These are phyloP conservation scores for Lepidurus apus DNA, from an alignment of 1,140 invertebrate genomes.

Conservation along the genomic window DNA sequence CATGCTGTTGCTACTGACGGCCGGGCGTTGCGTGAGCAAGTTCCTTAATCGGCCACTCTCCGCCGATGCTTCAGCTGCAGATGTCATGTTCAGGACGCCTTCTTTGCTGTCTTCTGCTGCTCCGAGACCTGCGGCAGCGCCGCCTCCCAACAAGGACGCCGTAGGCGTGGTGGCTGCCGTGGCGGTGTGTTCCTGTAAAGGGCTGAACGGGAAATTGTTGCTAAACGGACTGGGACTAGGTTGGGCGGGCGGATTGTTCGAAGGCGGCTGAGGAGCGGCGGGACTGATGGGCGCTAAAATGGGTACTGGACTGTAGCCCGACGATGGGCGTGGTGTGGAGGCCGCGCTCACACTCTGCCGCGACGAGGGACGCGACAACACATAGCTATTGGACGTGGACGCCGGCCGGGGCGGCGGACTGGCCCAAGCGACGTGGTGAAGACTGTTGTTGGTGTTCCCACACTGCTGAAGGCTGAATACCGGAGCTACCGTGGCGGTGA, in stretches of 20 bases:
- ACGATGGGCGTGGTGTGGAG: conserved; percentile 49
- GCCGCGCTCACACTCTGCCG: conserved; percentile 49
- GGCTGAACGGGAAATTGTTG: conserved; percentile 55
- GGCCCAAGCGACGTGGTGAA: neutral
- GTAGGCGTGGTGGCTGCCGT: conserved; percentile 20
- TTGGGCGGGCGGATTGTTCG: conserved; percentile 23
- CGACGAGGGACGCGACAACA: conserved; percentile 51
- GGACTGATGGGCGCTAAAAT: conserved; percentile 37
- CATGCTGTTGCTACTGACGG: conserved; percentile 12
- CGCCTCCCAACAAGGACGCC: conserved; percentile 11
- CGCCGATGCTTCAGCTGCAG: conserved; percentile 22
- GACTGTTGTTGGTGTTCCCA: neutral
- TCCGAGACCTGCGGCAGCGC: conserved; percentile 34
- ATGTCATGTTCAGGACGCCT: conserved; percentile 34
- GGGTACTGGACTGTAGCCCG: conserved; percentile 48
- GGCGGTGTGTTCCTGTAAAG: conserved; percentile 47
- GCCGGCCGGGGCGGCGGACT: conserved; percentile 26
- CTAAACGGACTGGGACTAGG: conserved; percentile 42
- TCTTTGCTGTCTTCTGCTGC: conserved; percentile 40
- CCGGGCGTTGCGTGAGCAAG: conserved; percentile 31
- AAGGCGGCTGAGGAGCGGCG: neutral
- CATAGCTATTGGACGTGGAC: conserved; percentile 20
- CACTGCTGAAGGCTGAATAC: neutral
- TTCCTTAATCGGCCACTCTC: conserved; percentile 28
- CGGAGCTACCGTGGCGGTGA: neutral